Evolutionary conservation across 2,888 invertebrate species (phyloP).

Genomic region (Rotaria macrura): DNA sequence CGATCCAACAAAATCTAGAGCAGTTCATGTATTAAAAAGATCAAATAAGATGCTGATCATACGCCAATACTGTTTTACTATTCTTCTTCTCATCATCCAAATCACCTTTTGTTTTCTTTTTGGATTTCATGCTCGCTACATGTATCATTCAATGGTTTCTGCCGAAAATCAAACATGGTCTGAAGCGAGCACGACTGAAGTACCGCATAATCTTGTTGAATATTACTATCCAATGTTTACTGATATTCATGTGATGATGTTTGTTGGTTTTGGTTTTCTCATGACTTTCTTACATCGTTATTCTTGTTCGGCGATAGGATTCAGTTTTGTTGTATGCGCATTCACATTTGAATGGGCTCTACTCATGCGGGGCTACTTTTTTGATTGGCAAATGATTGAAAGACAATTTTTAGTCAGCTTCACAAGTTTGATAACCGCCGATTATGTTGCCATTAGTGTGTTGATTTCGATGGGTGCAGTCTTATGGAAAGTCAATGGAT

Average conservation of each 20-base stretch:
- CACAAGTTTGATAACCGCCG: constrained; percentile 46
- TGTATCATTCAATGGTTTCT: neutral
- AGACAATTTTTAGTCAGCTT: neutral
- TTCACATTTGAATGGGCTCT: constrained; percentile 73
- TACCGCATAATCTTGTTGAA: neutral
- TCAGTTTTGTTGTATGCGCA: constrained; percentile 74
- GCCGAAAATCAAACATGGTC: neutral
- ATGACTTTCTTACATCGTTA: constrained; percentile 87
- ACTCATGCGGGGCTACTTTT: constrained; percentile 35
- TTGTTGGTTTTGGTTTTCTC: constrained; percentile 84
- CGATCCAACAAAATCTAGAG: too few relatives aligned
- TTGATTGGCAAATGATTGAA: neutral
- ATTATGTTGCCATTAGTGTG: constrained; percentile 44
- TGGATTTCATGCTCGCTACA: neutral
- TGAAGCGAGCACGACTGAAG: neutral
- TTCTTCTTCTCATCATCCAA: neutral
- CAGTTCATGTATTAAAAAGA: too few relatives aligned
- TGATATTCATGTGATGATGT: constrained; percentile 87
- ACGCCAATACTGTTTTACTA: neutral
- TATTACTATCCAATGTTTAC: constrained; percentile 48
- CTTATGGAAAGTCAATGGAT: constrained; percentile 43
- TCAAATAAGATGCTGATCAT: too few relatives aligned
- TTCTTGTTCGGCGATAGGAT: constrained; percentile 74
- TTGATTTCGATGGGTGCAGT: constrained; percentile 46
- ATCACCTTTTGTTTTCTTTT: neutral